These are phyloP conservation scores for Ageneiosus marmoratus DNA, from an alignment of 2,113 vertebrate species.

Conservation along the genomic window DNA sequence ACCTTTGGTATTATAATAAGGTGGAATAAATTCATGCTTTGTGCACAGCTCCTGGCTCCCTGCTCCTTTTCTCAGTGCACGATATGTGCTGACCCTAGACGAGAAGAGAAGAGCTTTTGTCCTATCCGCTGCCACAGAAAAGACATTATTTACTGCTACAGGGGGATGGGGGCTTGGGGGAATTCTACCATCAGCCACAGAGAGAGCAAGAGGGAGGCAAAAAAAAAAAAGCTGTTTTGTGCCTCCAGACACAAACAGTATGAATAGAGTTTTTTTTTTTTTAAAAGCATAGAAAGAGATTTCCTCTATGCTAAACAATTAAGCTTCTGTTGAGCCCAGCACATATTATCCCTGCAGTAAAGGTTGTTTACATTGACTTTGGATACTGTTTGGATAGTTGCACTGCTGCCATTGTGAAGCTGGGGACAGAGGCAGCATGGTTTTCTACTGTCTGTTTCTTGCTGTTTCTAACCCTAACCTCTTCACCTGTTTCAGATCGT, in stretches of 20 bases:
- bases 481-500: conserved; percentile 1
- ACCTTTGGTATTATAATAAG: conserved; percentile 60
- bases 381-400: conserved; percentile 61
- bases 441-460: background rate
- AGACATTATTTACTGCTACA: conserved; percentile 63
- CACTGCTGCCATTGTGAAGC: conserved; percentile 39
- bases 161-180: conserved; percentile 53
- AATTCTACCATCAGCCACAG: conserved; percentile 50
- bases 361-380: conserved; percentile 60
- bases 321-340: conserved; percentile 54
- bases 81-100: conserved; percentile 61
- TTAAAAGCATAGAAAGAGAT: conserved; percentile 29
- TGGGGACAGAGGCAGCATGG: conserved; percentile 10
- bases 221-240: conserved; percentile 51
- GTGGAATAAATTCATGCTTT: conserved; percentile 59
- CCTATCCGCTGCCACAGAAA: conserved; percentile 54
- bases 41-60: conserved; percentile 55
- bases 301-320: conserved; percentile 55
- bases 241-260: conserved; percentile 31
- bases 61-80: conserved; percentile 52
- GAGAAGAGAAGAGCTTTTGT: conserved; percentile 66
- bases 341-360: conserved; percentile 53
- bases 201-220: conserved; percentile 42
- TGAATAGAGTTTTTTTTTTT: conserved; percentile 35
- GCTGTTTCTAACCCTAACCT: background rate